phyloP scores from a whole-genome alignment of 23 tunicate species.

The Ciona savignyi region DNA sequence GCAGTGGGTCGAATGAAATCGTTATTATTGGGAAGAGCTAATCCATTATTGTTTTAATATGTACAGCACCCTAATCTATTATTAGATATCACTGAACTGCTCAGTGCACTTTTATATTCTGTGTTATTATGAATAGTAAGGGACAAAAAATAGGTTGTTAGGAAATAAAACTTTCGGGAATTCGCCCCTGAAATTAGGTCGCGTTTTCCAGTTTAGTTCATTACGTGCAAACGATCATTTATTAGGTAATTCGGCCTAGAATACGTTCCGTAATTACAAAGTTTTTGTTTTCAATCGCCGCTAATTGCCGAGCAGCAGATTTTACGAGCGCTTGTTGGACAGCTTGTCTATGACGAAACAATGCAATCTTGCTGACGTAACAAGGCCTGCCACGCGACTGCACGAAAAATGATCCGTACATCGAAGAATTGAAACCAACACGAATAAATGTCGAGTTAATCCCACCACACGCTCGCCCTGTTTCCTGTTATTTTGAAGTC shows the following conservation, averaged over 20 bases:
- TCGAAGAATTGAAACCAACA: not conserved
- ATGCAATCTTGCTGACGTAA: not conserved
- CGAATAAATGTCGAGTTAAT: too few relatives aligned
- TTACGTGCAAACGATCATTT: not conserved
- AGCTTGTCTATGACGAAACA: not conserved
- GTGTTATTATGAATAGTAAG: not conserved
- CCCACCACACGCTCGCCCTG: not conserved
- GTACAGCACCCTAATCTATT: not conserved
- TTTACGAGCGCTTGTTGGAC: not conserved
- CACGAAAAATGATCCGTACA: not conserved
- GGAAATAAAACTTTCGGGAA: not conserved
- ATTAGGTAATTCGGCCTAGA: not conserved
- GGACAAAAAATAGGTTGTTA: not conserved
- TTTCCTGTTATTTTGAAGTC: not conserved
- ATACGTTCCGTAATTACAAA: not conserved
- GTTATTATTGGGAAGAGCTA: not conserved
- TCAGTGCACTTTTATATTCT: too few relatives aligned
- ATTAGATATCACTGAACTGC: too few relatives aligned
- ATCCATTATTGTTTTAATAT: not conserved
- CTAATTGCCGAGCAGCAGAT: constrained; percentile 1
- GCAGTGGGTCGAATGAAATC: not conserved
- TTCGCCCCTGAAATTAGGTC: not conserved
- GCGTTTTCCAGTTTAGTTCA: not conserved
- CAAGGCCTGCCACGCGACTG: not conserved
- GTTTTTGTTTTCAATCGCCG: not conserved